phyloP scores from a whole-genome alignment of 2,113 vertebrate genomes.

The Brachyhypopomus gauderio region DNA sequence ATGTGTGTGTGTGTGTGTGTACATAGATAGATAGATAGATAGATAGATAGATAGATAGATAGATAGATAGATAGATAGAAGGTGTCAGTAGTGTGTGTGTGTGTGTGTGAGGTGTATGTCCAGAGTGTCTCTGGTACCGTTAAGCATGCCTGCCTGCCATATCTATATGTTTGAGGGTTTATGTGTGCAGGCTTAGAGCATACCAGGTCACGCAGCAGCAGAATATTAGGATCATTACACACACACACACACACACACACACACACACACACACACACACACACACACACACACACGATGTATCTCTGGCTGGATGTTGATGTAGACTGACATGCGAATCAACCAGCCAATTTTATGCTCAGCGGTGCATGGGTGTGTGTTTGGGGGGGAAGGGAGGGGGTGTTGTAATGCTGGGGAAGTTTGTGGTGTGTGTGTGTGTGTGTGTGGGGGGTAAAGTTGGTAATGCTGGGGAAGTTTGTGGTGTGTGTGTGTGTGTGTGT shows the following conservation, averaged over 20 bases:
- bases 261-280: too few relatives aligned
- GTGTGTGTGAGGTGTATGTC: background rate
- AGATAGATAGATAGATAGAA: too few relatives aligned
- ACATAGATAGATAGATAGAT: too few relatives aligned
- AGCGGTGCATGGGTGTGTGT: background rate
- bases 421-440: too few relatives aligned
- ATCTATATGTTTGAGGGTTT: background rate
- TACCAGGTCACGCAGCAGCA: background rate
- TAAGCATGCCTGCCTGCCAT: too few relatives aligned
- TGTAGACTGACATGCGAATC: background rate
- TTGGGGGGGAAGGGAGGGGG: background rate
- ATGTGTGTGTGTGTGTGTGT: too few relatives aligned
- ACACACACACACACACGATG: background rate
- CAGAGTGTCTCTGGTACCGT: too few relatives aligned
- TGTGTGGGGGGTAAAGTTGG: too few relatives aligned
- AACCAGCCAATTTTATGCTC: background rate
- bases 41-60: too few relatives aligned
- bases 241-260: background rate
- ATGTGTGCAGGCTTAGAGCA: background rate
- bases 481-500: too few relatives aligned
- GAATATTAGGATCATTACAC: background rate
- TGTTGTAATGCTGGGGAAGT: too few relatives aligned
- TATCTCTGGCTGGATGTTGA: background rate
- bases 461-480: too few relatives aligned
- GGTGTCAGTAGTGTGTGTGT: background rate